Base-by-base conservation (phyloP, 2,797 vertebrate genomes). In the Loriculus beryllinus region DNA sequence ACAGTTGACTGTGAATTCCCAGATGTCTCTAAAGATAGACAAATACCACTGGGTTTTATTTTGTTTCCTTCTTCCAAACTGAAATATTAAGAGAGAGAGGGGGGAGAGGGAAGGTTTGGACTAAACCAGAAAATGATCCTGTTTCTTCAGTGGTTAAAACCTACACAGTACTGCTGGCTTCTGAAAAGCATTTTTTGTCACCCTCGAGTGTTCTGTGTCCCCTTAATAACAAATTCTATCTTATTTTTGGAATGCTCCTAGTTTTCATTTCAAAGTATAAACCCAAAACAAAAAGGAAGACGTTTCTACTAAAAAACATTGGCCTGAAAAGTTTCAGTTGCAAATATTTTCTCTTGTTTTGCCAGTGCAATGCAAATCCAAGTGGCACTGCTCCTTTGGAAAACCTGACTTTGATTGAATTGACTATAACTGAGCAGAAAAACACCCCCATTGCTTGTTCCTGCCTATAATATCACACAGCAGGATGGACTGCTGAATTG, bases 401-500 rank as follows among this genome's bases (percentile, higher is more conserved):
- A 86, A 82, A 29, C 37, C 45, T 49, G 43, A 20, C 21, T 54
- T n/a, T 7, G 42, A 11, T 3, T 47, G 52, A 17, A 39, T 12
- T 63, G n/a, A 7, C 35, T 26, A 2, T 19, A n/a, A 33, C 16
- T 28, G n/a, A n/a, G 52, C 29, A 51, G 21, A 77, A 33, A 3
- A 6, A 31, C 56, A 39, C 1, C 6, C 21, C 13, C 19, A 1
- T 3, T 33, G 48, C 60, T 62, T 13, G 1, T 8, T 47, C 23
- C 31, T 67, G 25, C 31, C 43, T 63, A 1, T 52, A 14, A 13
- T 9, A 31, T 10, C n/a, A 5, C 28, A 5, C 29, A 64, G 65
- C 75, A 18, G 37, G 56, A 9, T 26, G 56, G n/a, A 35, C 2
- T 31, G 37, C 51, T 49, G 76, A 56, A 17, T 18, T 12, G 28